Conservation (phyloP, 53 echinoderm and acorn worm species). For the Crossaster papposus region DNA sequence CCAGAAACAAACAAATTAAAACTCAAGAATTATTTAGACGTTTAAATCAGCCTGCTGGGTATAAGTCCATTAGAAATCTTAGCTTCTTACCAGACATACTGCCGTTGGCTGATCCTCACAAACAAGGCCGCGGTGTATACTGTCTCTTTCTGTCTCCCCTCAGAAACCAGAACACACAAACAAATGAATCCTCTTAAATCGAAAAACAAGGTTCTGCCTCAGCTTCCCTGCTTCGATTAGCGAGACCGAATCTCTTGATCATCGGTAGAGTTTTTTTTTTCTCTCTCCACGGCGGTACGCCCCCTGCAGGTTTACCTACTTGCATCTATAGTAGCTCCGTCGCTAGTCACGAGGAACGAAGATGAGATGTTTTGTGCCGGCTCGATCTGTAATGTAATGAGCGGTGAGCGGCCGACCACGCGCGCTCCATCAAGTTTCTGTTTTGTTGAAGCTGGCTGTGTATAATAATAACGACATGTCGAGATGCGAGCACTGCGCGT, state of each 20-base stretch:
- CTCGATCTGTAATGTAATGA: conserved; percentile 33
- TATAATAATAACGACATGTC: conserved; percentile 4
- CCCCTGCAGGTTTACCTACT: conserved; percentile 32
- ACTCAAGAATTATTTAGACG: not conserved
- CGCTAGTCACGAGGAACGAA: not conserved
- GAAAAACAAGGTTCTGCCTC: not conserved
- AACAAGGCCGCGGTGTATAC: conserved; percentile 17
- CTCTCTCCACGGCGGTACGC: not conserved
- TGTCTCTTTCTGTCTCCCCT: conserved; percentile 5
- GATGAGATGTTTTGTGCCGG: not conserved
- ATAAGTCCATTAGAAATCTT: conserved; percentile 21
- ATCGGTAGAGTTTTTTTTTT: not conserved
- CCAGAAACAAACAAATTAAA: not conserved
- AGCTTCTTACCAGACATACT: conserved; percentile 48
- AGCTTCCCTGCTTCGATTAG: conserved; percentile 1
- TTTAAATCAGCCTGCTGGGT: conserved; percentile 16
- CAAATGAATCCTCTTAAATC: conserved; percentile 50
- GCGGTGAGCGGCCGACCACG: not conserved
- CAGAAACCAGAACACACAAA: not conserved
- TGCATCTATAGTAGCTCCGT: not conserved
- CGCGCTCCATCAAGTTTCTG: conserved; percentile 32
- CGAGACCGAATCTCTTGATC: not conserved
- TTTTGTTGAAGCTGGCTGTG: conserved; percentile 15
- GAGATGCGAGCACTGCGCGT: conserved; percentile 18
- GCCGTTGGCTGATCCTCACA: conserved; percentile 19